These are phyloP conservation scores for Sipha maydis DNA, from an alignment of 2,888 invertebrate species.

Conservation along the genomic window DNA sequence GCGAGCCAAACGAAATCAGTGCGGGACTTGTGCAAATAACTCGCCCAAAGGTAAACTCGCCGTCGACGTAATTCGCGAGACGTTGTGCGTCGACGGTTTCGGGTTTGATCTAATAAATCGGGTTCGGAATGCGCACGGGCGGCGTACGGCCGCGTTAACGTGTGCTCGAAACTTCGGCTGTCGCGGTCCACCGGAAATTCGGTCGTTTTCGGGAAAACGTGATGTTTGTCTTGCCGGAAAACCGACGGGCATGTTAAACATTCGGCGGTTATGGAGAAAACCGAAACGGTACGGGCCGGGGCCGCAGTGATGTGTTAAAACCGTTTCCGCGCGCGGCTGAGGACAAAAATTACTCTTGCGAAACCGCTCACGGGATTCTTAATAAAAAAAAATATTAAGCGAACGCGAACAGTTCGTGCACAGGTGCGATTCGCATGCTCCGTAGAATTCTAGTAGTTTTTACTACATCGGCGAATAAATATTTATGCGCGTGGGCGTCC, in stretches of 20 bases:
- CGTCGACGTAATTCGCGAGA: no score
- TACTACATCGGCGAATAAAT: no score
- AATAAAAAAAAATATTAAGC: not conserved
- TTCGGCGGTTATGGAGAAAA: not conserved
- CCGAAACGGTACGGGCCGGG: no score
- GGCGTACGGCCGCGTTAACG: not conserved
- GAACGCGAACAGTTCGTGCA: not conserved
- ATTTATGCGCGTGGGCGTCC: no score
- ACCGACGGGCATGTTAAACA: constrained; percentile 16
- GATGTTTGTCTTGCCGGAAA: not conserved
- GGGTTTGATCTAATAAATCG: constrained; percentile 4
- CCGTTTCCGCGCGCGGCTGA: not conserved
- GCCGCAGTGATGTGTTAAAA: not conserved
- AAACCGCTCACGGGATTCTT: not conserved
- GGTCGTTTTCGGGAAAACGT: constrained; percentile 24
- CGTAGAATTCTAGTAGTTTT: no score
- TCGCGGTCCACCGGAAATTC: not conserved
- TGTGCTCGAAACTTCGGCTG: constrained; percentile 2
- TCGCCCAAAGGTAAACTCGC: no score
- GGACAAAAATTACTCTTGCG: no score
- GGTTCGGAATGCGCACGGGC: not conserved
- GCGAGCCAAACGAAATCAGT: no score
- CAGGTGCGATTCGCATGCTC: not conserved
- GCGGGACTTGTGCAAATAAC: no score
- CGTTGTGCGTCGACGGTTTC: not conserved